A percentile compares a stretch with the other conserved stretches of the same genome.
Evolutionary conservation across 2,113 vertebrate genomes (phyloP).

Genomic region (Pteropus alecto): DNA sequence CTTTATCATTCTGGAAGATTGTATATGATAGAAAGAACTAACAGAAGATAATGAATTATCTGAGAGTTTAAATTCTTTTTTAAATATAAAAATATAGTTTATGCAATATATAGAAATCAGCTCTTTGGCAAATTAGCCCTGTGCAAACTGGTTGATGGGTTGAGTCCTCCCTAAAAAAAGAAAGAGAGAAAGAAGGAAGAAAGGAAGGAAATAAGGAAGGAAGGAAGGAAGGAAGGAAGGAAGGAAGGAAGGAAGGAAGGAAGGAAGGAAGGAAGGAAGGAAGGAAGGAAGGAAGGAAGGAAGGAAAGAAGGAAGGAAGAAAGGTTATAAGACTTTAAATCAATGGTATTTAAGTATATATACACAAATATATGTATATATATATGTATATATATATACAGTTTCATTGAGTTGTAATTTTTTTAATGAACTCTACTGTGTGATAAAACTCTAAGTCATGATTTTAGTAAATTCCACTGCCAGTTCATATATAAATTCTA

Average conservation of each 20-base stretch:
- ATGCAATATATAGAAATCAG: background rate
- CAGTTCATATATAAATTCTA: background rate
- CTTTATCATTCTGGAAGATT: background rate
- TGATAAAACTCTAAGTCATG: background rate
- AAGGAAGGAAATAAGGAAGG: no score
- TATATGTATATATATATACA: background rate
- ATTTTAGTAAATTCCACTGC: background rate
- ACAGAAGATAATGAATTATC: background rate
- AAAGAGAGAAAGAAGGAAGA: background rate
- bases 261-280: background rate
- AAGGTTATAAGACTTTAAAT: background rate
- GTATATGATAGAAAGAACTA: background rate
- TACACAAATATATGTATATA: background rate
- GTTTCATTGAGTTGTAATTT: background rate
- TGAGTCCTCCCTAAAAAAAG: background rate
- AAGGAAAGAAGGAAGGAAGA: background rate
- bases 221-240: background rate
- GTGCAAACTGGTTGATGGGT: background rate
- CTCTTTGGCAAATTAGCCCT: background rate
- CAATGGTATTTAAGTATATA: background rate
- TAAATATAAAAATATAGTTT: background rate
- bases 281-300: background rate
- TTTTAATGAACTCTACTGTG: background rate
- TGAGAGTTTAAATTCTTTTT: background rate
- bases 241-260: rapidly evolving